phyloP scores from a whole-genome alignment of 2,113 vertebrate species.

The Nestor notabilis region DNA sequence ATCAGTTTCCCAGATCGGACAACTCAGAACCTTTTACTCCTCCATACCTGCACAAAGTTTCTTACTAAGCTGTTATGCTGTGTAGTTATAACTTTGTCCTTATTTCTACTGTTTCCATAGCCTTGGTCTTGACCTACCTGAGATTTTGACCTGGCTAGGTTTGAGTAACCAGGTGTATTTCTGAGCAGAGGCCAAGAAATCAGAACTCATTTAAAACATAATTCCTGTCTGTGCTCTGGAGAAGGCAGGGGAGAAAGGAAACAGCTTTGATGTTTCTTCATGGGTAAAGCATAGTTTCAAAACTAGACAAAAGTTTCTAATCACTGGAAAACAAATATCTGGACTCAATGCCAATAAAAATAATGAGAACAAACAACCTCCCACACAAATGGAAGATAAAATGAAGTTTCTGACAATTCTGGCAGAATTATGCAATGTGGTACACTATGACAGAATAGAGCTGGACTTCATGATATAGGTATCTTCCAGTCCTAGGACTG shows the following conservation, averaged over 20 bases:
- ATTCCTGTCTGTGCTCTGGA: background rate
- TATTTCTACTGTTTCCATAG: background rate
- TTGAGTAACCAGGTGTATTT: background rate
- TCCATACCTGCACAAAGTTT: accelerated
- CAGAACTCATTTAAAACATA: background rate
- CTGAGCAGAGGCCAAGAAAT: background rate
- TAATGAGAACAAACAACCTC: background rate
- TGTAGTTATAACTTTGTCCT: background rate
- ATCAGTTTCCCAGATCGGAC: background rate
- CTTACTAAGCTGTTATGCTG: background rate
- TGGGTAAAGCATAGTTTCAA: background rate
- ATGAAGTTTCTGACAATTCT: background rate
- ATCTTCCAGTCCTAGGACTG: background rate
- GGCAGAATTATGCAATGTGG: background rate
- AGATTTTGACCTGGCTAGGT: background rate
- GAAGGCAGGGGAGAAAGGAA: background rate
- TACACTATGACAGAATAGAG: background rate
- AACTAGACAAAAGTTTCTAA: background rate
- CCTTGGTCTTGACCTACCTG: background rate
- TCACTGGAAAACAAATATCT: background rate
- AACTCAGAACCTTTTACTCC: background rate
- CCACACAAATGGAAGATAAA: background rate
- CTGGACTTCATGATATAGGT: accelerated
- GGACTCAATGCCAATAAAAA: background rate
- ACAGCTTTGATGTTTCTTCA: background rate